Conservation (phyloP, 2,113 vertebrate species). For the Anoura caudifer region DNA sequence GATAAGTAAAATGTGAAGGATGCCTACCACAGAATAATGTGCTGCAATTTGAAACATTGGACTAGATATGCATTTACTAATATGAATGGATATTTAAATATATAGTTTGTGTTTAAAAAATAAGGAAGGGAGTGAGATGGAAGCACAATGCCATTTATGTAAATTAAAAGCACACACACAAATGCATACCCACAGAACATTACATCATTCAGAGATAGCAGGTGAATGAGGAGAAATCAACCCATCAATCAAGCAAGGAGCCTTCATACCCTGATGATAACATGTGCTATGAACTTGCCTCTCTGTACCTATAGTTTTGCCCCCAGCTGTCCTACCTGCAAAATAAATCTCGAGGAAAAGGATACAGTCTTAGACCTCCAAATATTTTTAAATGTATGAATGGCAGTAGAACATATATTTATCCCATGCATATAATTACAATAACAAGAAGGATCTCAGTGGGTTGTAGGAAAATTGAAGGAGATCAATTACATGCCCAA, state of each 20-base stretch:
- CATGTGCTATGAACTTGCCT: neutral
- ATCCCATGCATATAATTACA: neutral
- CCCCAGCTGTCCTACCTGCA: neutral
- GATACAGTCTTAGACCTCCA: neutral
- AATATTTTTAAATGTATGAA: neutral
- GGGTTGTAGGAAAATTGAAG: neutral
- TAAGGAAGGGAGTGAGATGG: neutral
- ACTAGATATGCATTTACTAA: neutral
- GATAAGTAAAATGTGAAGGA: neutral
- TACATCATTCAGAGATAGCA: neutral
- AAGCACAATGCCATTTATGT: neutral
- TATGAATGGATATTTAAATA: neutral
- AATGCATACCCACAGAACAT: neutral
- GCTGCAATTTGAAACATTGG: neutral
- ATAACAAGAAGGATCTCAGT: neutral
- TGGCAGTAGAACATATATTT: neutral
- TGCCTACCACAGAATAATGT: neutral
- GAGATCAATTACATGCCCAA: neutral
- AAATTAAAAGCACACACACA: neutral
- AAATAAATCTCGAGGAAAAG: neutral
- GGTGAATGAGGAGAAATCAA: slow-evolving; percentile 1
- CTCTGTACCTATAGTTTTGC: neutral
- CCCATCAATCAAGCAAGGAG: neutral
- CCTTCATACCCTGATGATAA: neutral
- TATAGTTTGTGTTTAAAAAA: neutral